Conservation (phyloP, 2,888 invertebrate species). For the Drosophila picticornis region DNA sequence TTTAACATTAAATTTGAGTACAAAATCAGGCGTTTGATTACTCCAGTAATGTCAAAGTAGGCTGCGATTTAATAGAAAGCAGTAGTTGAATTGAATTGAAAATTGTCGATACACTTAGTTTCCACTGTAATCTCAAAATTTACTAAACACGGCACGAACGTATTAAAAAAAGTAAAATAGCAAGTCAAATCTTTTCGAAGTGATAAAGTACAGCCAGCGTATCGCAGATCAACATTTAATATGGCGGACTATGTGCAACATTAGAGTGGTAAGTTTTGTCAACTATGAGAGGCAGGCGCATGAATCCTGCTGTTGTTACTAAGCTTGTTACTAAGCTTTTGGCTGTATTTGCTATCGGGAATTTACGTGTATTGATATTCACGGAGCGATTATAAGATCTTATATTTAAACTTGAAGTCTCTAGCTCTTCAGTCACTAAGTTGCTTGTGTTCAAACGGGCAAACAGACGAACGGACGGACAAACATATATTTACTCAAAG, state of each 20-base stretch:
- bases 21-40: not conserved
- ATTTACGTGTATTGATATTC: no score
- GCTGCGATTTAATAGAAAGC: not conserved
- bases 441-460: not conserved
- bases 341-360: no score
- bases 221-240: slow-evolving; percentile 3
- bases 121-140: not conserved
- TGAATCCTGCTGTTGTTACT: slow-evolving; percentile 45
- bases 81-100: not conserved
- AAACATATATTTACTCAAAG: not conserved
- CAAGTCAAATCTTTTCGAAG: not conserved
- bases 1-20: not conserved
- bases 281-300: not conserved
- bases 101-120: not conserved
- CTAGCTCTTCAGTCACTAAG: not conserved
- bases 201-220: no score
- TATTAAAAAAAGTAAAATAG: not conserved
- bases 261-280: not conserved
- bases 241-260: not conserved
- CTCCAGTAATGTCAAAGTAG: not conserved
- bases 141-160: not conserved
- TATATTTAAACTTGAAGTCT: not conserved
- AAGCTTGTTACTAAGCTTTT: slow-evolving; percentile 58
- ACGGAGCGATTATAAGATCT: not conserved
- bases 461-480: not conserved